Evolutionary conservation across 2,113 vertebrate genomes (phyloP).

Genomic region (Petrocephalus zakoni): DNA sequence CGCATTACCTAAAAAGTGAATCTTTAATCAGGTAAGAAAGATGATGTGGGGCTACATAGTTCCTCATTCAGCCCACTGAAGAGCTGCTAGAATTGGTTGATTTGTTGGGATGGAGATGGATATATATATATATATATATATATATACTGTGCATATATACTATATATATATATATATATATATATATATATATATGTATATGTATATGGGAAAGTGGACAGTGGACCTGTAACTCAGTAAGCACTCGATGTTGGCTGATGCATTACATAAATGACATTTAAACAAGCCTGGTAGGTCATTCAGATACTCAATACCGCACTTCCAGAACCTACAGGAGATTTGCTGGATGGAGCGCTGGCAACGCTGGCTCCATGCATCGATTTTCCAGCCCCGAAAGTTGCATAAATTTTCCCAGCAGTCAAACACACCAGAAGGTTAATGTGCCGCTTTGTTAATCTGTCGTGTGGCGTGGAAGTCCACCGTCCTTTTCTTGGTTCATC

Average conservation of each 20-base stretch:
- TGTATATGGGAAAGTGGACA: constrained; percentile 27
- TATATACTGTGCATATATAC: no score
- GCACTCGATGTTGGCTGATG: constrained; percentile 30
- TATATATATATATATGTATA: constrained; percentile 32
- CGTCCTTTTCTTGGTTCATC: constrained; percentile 2
- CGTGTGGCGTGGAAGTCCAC: constrained; percentile 27
- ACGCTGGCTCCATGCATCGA: constrained; percentile 58
- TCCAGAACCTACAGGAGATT: constrained; percentile 57
- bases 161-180: no score
- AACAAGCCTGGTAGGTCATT: constrained; percentile 46
- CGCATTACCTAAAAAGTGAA: background rate
- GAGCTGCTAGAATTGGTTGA: background rate
- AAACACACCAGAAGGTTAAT: constrained; percentile 57
- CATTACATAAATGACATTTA: constrained; percentile 58
- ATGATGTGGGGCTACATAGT: no score
- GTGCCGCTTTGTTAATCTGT: constrained; percentile 62
- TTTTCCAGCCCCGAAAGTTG: constrained; percentile 52
- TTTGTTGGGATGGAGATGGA: no score
- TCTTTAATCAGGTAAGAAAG: background rate
- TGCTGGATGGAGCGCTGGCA: constrained; percentile 63
- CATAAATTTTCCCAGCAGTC: constrained; percentile 70
- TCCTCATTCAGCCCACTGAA: no score
- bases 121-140: background rate
- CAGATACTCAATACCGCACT: constrained; percentile 60
- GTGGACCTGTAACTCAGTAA: background rate